These are phyloP conservation scores for Labeo catla DNA, from an alignment of 2,113 vertebrate species.

Conservation along the genomic window DNA sequence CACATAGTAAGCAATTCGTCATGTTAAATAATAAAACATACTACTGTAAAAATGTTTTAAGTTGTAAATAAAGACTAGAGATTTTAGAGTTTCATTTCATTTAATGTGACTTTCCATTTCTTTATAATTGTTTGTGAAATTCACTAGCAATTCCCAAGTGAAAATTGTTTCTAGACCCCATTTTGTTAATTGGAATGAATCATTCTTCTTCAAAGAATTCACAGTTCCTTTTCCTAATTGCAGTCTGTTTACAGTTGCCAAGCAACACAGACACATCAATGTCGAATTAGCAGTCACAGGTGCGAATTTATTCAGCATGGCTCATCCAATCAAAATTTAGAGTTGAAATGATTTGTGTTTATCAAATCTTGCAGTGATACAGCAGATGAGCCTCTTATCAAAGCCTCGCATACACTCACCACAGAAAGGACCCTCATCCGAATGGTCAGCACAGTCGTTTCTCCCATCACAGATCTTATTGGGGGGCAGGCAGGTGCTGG, in stretches of 20 bases:
- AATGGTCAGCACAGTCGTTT: constrained; percentile 92
- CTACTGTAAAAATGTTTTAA: too few species aligned
- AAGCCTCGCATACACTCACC: constrained; percentile 75
- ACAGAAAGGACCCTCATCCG: constrained; percentile 93
- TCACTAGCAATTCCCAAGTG: too few species aligned
- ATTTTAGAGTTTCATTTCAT: too few species aligned
- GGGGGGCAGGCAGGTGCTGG: constrained; percentile 89
- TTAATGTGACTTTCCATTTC: too few species aligned
- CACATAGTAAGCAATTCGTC: neutral
- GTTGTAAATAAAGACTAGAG: too few species aligned
- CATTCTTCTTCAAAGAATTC: neutral
- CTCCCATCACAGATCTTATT: constrained; percentile 95
- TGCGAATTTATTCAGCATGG: neutral
- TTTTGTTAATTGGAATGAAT: neutral
- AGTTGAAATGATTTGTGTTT: neutral
- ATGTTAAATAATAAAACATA: neutral
- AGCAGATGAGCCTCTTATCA: neutral
- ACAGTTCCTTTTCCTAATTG: neutral
- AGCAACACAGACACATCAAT: neutral
- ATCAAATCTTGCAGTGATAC: neutral
- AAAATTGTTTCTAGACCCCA: too few species aligned
- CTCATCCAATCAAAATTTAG: neutral
- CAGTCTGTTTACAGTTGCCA: neutral
- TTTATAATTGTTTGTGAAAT: too few species aligned
- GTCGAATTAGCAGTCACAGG: constrained; percentile 1